phyloP scores from a whole-genome alignment of 2,888 invertebrate genomes.

The Cyclophora punctaria region DNA sequence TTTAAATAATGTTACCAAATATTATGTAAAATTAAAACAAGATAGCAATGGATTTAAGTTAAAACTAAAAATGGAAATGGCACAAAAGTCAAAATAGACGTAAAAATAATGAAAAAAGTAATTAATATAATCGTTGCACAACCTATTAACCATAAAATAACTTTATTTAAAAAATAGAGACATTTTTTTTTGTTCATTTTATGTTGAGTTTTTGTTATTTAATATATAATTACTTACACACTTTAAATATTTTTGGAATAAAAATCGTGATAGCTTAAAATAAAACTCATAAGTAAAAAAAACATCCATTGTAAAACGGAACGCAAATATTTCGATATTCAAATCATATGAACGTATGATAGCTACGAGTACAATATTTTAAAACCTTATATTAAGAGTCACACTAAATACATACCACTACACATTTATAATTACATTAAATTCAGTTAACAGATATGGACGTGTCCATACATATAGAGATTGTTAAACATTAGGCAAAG shows the following conservation, averaged over 20 bases:
- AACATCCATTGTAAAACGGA: slow-evolving; percentile 1
- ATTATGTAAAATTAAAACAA: background rate
- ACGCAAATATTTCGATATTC: too few species aligned
- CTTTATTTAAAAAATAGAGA: slow-evolving; percentile 5
- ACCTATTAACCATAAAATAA: slow-evolving; percentile 27
- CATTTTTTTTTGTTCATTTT: too few species aligned
- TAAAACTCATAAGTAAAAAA: background rate
- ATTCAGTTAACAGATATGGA: slow-evolving; percentile 44
- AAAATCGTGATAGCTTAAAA: background rate
- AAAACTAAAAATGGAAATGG: slow-evolving; percentile 8
- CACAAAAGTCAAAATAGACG: slow-evolving; percentile 4
- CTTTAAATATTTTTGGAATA: slow-evolving; percentile 1
- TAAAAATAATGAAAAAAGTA: slow-evolving; percentile 3
- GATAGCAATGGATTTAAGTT: slow-evolving; percentile 7
- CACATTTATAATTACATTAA: slow-evolving; percentile 35
- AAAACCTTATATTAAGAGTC: slow-evolving; percentile 25
- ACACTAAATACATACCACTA: slow-evolving; percentile 37
- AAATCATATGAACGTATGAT: too few species aligned
- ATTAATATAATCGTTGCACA: slow-evolving; percentile 45
- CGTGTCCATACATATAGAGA: slow-evolving; percentile 43
- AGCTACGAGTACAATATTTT: background rate
- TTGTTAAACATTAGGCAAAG: slow-evolving; percentile 31
- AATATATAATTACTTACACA: too few species aligned
- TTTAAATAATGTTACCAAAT: background rate
- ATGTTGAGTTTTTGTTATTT: too few species aligned